Evolutionary conservation across 2,888 invertebrate species (phyloP).

Genomic region (Oligia latruncula): DNA sequence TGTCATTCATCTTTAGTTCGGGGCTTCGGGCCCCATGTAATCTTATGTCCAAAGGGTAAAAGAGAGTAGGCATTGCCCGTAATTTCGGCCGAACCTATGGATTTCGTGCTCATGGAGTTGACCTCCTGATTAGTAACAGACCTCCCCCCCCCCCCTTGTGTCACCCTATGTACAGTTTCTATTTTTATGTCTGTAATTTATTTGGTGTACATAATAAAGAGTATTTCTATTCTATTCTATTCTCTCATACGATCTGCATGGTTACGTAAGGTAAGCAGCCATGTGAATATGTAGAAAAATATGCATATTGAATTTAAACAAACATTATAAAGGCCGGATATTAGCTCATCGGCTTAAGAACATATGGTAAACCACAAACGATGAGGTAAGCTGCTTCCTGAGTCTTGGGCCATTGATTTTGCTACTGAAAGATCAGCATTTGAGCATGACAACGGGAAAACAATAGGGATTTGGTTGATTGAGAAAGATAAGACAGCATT

Average conservation of each 20-base stretch:
- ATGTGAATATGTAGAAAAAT: conserved; percentile 2
- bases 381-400: conserved; percentile 38
- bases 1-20: too few species aligned
- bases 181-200: too few species aligned
- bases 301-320: conserved; percentile 33
- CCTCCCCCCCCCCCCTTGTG: background rate
- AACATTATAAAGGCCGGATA: conserved; percentile 40
- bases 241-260: background rate
- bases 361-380: conserved; percentile 36
- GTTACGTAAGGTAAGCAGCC: conserved; percentile 2
- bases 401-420: conserved; percentile 23
- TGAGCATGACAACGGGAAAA: background rate
- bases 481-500: background rate
- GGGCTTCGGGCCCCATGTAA: too few species aligned
- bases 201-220: too few species aligned
- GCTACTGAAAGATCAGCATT: conserved; percentile 7
- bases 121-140: background rate
- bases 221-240: too few species aligned
- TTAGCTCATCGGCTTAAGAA: conserved; percentile 48
- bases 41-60: too few species aligned
- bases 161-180: too few species aligned
- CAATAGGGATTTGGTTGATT: background rate
- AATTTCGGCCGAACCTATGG: too few species aligned
- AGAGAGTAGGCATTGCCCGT: too few species aligned
- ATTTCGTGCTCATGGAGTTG: too few species aligned